Conservation (phyloP, 2,113 vertebrate genomes). For the Bubo blakistoni region DNA sequence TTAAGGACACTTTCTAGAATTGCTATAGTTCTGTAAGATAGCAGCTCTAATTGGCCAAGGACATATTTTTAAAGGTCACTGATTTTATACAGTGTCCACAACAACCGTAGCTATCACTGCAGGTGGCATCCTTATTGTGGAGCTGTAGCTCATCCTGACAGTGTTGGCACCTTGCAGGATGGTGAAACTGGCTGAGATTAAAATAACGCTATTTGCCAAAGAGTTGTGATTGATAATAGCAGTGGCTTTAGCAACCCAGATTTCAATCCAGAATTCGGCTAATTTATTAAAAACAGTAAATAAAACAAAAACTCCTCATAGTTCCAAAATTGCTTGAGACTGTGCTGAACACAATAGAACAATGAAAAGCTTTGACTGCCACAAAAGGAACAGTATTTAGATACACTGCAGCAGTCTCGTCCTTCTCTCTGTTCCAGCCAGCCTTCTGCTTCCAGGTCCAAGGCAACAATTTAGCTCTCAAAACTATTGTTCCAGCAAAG, state of each 20-base stretch:
- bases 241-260: not conserved
- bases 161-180: not conserved
- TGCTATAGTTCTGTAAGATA: not conserved
- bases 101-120: not conserved
- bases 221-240: constrained; percentile 8
- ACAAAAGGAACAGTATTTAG: not conserved
- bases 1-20: constrained; percentile 17
- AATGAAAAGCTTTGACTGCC: not conserved
- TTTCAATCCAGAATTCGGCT: not conserved
- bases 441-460: not conserved
- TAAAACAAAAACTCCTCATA: not conserved
- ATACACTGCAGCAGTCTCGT: not conserved
- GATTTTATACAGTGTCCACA: constrained; percentile 20
- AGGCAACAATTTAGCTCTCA: not conserved
- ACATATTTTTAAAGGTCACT: constrained; percentile 37
- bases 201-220: not conserved
- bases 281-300: not conserved
- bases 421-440: not conserved
- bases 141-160: not conserved
- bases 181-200: not conserved
- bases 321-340: not conserved
- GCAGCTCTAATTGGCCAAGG: constrained; percentile 12
- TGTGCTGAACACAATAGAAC: not conserved
- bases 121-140: not conserved
- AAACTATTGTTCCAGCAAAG: not conserved